Percentiles rank a stretch among this genome's conserved stretches.
Evolutionary conservation across 2,797 vertebrate genomes (phyloP).

Genomic region (Otus scops): DNA sequence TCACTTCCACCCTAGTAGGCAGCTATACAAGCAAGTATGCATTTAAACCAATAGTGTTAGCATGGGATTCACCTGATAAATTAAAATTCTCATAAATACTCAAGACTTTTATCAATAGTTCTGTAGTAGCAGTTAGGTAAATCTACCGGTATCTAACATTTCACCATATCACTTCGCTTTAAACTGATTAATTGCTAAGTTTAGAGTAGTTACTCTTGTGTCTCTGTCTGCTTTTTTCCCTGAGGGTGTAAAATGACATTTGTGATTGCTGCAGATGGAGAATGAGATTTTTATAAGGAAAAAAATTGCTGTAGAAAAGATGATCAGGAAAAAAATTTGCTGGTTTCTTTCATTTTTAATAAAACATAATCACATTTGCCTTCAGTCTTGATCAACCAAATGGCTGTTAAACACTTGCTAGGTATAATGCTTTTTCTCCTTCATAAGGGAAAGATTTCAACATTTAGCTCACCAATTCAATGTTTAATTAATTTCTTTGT

Average conservation of each 20-base stretch:
- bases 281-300: neutral
- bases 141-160: neutral
- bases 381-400: neutral
- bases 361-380: neutral
- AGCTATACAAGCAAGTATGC: neutral
- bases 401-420: neutral
- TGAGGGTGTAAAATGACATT: neutral
- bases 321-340: neutral
- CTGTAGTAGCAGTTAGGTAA: neutral
- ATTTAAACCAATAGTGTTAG: neutral
- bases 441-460: neutral
- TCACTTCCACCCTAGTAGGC: neutral
- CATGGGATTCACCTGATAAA: neutral
- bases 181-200: neutral
- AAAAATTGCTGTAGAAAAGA: neutral
- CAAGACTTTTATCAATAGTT: neutral
- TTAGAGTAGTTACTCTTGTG: neutral
- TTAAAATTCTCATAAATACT: neutral
- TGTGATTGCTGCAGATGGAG: neutral
- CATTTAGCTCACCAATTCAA: conserved; percentile 26
- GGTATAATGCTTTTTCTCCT: conserved; percentile 8
- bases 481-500: conserved; percentile 53
- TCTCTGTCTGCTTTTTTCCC: neutral
- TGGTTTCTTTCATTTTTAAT: neutral
- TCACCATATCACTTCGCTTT: neutral